phyloP scores from a whole-genome alignment of 2,888 invertebrate species.

The Napeogenes inachia region DNA sequence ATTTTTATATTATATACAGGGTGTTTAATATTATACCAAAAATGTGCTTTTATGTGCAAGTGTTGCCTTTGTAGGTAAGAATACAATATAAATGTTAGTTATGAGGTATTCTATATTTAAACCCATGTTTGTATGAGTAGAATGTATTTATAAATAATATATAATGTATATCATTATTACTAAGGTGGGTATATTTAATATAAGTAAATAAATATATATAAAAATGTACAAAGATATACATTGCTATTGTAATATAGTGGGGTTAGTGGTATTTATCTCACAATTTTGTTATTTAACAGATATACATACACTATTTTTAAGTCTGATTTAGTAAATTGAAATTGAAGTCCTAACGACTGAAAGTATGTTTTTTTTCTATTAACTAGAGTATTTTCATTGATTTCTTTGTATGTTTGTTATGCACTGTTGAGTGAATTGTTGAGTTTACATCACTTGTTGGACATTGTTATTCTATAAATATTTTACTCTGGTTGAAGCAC shows the following conservation, averaged over 20 bases:
- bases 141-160: slow-evolving; percentile 53
- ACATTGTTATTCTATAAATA: slow-evolving; percentile 64
- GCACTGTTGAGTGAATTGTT: slow-evolving; percentile 67
- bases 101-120: slow-evolving; percentile 18
- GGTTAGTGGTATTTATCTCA: slow-evolving; percentile 19
- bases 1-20: slow-evolving; percentile 75
- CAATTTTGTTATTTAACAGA: slow-evolving; percentile 10
- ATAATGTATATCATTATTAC: slow-evolving; percentile 37
- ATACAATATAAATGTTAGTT: slow-evolving; percentile 30
- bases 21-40: slow-evolving; percentile 74
- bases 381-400: slow-evolving; percentile 26
- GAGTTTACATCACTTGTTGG: slow-evolving; percentile 56
- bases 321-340: slow-evolving; percentile 20
- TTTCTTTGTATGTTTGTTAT: slow-evolving; percentile 55
- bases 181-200: slow-evolving; percentile 34
- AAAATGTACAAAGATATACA: slow-evolving; percentile 48
- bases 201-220: slow-evolving; percentile 36
- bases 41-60: slow-evolving; percentile 72
- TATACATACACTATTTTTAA: slow-evolving; percentile 18
- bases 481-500: slow-evolving; percentile 59
- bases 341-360: slow-evolving; percentile 19
- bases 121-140: slow-evolving; percentile 35
- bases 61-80: slow-evolving; percentile 67
- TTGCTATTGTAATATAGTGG: slow-evolving; percentile 33
- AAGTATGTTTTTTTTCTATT: slow-evolving; percentile 26